Evolutionary conservation across 2,113 vertebrate species (phyloP).

Genomic region (Ceuthmochares aereus): DNA sequence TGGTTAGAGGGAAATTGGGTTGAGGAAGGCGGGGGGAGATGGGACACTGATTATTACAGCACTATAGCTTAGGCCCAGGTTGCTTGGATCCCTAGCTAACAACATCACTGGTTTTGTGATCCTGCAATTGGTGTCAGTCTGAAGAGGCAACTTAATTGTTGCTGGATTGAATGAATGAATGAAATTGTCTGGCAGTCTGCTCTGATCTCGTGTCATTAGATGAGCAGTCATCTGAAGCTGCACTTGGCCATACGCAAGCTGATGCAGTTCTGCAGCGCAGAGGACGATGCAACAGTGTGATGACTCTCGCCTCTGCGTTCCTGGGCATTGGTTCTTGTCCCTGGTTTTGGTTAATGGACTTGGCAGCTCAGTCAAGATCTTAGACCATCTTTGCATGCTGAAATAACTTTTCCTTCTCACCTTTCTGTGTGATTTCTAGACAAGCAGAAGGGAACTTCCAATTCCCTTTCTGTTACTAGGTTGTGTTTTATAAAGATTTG

Average conservation of each 20-base stretch:
- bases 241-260: not conserved
- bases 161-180: not conserved
- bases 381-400: not conserved
- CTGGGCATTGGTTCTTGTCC: not conserved
- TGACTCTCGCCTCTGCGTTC: not conserved
- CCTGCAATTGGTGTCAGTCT: not conserved
- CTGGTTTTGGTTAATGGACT: not conserved
- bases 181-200: not conserved
- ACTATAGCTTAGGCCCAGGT: not conserved
- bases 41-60: not conserved
- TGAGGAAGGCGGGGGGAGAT: not conserved
- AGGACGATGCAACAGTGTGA: too few species aligned
- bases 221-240: not conserved
- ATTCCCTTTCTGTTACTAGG: not conserved
- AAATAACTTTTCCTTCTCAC: not conserved
- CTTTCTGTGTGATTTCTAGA: not conserved
- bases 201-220: fast-evolving
- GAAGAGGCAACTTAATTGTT: not conserved
- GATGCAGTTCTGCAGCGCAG: too few species aligned
- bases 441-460: not conserved
- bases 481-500: not conserved
- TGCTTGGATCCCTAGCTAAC: not conserved
- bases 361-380: not conserved
- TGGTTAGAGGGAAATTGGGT: not conserved
- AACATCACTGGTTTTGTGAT: not conserved